These are phyloP conservation scores for Drosophila santomea DNA, from an alignment of 1,140 invertebrate genomes.

Conservation along the genomic window DNA sequence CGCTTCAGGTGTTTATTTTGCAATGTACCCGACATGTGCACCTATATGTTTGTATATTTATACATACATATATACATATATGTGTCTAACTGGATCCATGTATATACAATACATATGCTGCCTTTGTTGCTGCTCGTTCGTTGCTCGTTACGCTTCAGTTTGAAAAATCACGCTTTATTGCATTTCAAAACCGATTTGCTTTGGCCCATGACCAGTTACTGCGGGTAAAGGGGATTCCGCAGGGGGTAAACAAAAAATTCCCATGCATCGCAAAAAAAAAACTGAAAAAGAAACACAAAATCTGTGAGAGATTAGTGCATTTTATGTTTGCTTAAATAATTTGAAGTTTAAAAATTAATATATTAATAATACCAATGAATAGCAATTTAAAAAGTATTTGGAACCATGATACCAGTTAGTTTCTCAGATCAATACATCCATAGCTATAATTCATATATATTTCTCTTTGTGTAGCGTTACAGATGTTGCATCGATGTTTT, in stretches of 20 bases:
- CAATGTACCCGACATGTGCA: conserved; percentile 21
- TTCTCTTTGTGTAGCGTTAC: conserved; percentile 1
- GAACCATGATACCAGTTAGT: too few species aligned
- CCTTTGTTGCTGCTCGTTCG: conserved; percentile 33
- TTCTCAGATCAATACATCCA: not conserved
- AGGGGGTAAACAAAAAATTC: conserved; percentile 4
- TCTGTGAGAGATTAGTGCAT: conserved; percentile 3
- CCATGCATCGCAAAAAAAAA: conserved; percentile 6
- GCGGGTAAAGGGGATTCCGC: not conserved
- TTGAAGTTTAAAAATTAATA: not conserved
- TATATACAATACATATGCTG: not conserved
- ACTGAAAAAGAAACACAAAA: not conserved
- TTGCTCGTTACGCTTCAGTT: conserved; percentile 55
- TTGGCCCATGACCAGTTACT: conserved; percentile 40
- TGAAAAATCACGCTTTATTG: conserved; percentile 66
- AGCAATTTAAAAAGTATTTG: too few species aligned
- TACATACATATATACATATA: not conserved
- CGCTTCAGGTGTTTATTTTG: conserved; percentile 50
- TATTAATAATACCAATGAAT: too few species aligned
- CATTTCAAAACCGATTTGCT: conserved; percentile 59
- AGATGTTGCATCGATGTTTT: not conserved
- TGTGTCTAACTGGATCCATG: conserved; percentile 13
- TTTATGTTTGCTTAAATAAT: conserved; percentile 3
- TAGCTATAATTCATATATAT: not conserved
- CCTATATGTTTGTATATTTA: not conserved